Percentiles rank a stretch among this genome's conserved stretches.
phyloP scores from a whole-genome alignment of 2,797 vertebrate genomes.

The Alectoris magna region DNA sequence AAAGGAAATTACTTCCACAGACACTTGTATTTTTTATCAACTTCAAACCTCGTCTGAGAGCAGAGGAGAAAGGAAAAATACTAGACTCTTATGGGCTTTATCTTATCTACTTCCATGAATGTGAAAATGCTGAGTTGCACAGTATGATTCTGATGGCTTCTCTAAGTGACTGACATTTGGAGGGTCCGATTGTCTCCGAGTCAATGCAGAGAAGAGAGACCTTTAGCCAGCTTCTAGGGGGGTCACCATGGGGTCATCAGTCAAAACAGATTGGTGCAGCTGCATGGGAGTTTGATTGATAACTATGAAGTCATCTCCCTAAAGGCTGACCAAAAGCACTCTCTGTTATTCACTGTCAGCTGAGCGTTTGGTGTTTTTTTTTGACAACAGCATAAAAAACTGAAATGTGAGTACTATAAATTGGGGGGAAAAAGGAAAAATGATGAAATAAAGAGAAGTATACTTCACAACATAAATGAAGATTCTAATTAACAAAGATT shows the following conservation, averaged over 20 bases:
- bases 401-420: background rate
- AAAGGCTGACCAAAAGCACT: background rate
- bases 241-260: background rate
- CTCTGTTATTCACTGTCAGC: background rate
- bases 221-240: constrained; percentile 1
- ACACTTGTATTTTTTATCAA: background rate
- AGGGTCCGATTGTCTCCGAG: background rate
- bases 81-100: background rate
- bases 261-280: constrained; percentile 20
- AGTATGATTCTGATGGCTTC: background rate
- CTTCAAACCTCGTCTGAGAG: background rate
- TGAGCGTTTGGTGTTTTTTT: background rate
- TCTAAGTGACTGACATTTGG: background rate
- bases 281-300: constrained; percentile 20
- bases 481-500: background rate
- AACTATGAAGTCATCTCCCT: constrained; percentile 1
- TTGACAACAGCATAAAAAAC: background rate
- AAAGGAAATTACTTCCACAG: background rate
- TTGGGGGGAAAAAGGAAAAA: background rate
- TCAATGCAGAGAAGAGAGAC: background rate
- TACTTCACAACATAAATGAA: background rate
- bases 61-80: background rate
- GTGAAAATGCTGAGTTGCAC: background rate
- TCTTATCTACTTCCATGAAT: background rate
- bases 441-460: background rate